Base-by-base conservation (phyloP, 2,113 vertebrate genomes). In the Notarius lentiginosus region DNA sequence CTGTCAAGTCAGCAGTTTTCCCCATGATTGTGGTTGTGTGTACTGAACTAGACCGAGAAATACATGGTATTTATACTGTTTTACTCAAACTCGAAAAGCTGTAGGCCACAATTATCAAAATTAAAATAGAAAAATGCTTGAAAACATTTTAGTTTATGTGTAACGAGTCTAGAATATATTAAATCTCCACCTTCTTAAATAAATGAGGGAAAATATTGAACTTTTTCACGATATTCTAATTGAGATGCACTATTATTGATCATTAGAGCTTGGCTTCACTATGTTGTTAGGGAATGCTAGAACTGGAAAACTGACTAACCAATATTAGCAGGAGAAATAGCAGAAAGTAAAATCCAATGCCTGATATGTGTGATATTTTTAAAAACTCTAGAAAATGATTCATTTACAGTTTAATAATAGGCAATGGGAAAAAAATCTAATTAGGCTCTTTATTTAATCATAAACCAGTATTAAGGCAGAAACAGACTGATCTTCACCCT, bases 191-290 rank as follows among this genome's bases (percentile, higher is more conserved):
- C 65, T 87, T 77, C 10, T 75, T 80, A 14, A 72, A 76, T 17
- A 88, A 79, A n/a, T 65, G 34, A 49, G 30, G 30, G 18, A 82
- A 63, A 83, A 88, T 88, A 41, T 41, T 41, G 34, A 41, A 41
- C 34, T 41, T 41, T 41, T 41, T 41, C 34, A 41, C 34, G 2
- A 41, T 41, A 41, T 41, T 41, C 34, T 41, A 41, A 41, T 3
- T 41, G 34, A 41, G 34, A 41, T 41, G 34, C 34, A 41, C 34
- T 41, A n/a, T 49, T 9, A 79, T 66, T 22, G 53, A 65, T 75
- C 56, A 83, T 49, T 66, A 70, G 27, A 65, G 75, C 55, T 86
- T 61, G 58, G 58, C 34, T 63, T 53, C 63, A 68, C 22, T n/a
- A 76, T 24, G 63, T 41, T 68, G 20, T 66, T 47, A 58, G 63